These are phyloP conservation scores for Linnaemya tessellans DNA, from an alignment of 2,888 invertebrate species.

Conservation along the genomic window DNA sequence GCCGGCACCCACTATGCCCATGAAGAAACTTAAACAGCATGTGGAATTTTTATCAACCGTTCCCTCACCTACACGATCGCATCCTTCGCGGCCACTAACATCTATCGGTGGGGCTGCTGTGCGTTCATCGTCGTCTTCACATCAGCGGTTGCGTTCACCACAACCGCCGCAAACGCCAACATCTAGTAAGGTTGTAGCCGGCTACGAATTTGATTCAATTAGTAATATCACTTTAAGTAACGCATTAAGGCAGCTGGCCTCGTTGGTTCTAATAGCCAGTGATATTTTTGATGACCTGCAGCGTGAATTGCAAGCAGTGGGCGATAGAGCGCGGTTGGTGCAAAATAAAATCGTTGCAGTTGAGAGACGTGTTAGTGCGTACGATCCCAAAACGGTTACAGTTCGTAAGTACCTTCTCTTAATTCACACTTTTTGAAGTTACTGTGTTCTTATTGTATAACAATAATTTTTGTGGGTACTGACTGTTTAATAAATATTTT, in stretches of 20 bases:
- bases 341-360: slow-evolving; percentile 88
- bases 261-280: slow-evolving; percentile 91
- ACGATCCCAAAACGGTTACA: slow-evolving; percentile 95
- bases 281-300: slow-evolving; percentile 93
- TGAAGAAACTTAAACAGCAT: slow-evolving; percentile 81
- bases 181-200: slow-evolving; percentile 83
- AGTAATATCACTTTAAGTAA: slow-evolving; percentile 94
- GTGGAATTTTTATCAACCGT: slow-evolving; percentile 78
- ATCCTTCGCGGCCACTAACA: slow-evolving; percentile 47
- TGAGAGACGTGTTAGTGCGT: slow-evolving; percentile 88
- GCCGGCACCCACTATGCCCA: slow-evolving; percentile 74
- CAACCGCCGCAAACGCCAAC: slow-evolving; percentile 75
- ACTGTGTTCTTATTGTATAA: background rate
- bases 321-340: slow-evolving; percentile 89
- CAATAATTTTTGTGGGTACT: background rate
- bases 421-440: background rate
- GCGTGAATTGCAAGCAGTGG: slow-evolving; percentile 89
- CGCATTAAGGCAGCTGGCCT: slow-evolving; percentile 93
- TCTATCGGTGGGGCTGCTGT: slow-evolving; percentile 9
- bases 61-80: slow-evolving; percentile 75
- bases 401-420: slow-evolving; percentile 90
- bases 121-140: slow-evolving; percentile 59
- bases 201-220: slow-evolving; percentile 92
- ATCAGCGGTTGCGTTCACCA: slow-evolving; percentile 65
- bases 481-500: background rate